Percentiles rank a stretch among this genome's conserved stretches.
These are phyloP conservation scores for Leptodirus hochenwartii DNA, from an alignment of 2,888 invertebrate genomes.

Conservation along the genomic window DNA sequence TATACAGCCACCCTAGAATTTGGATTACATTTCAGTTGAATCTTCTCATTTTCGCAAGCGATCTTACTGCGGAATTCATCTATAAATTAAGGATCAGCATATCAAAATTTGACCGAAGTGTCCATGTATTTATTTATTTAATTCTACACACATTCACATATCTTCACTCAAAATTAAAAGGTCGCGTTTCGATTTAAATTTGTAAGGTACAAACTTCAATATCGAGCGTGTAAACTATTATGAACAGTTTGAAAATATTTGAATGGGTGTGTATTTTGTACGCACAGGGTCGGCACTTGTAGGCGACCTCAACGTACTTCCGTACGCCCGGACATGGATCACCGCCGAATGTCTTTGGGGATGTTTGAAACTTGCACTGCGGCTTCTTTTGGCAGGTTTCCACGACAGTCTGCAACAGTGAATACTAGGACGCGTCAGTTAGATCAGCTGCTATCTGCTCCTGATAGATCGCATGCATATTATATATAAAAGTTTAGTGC, in stretches of 20 bases:
- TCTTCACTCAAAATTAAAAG: no score
- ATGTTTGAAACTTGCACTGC: constrained; percentile 79
- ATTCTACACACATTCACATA: constrained; percentile 7
- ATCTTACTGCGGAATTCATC: constrained; percentile 89
- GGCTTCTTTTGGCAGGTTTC: constrained; percentile 87
- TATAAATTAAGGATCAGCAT: constrained; percentile 31
- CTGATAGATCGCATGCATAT: background rate
- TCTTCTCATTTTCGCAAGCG: constrained; percentile 80
- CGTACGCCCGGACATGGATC: constrained; percentile 85
- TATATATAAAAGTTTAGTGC: background rate
- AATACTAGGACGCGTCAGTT: constrained; percentile 48
- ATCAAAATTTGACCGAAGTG: no score
- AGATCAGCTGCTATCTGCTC: constrained; percentile 25
- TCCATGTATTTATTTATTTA: constrained; percentile 9
- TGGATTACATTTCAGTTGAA: constrained; percentile 74
- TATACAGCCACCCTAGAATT: constrained; percentile 80
- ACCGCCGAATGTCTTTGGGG: constrained; percentile 70
- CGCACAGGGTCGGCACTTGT: constrained; percentile 95
- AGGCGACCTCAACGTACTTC: constrained; percentile 90
- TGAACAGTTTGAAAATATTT: no score
- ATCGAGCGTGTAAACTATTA: no score
- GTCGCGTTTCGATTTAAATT: no score
- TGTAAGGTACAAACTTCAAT: no score
- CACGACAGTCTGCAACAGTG: constrained; percentile 83
- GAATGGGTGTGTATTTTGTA: no score